Conservation (phyloP, 35 echinoderm and acorn worm genomes). For the Ophiothrix spiculata region DNA sequence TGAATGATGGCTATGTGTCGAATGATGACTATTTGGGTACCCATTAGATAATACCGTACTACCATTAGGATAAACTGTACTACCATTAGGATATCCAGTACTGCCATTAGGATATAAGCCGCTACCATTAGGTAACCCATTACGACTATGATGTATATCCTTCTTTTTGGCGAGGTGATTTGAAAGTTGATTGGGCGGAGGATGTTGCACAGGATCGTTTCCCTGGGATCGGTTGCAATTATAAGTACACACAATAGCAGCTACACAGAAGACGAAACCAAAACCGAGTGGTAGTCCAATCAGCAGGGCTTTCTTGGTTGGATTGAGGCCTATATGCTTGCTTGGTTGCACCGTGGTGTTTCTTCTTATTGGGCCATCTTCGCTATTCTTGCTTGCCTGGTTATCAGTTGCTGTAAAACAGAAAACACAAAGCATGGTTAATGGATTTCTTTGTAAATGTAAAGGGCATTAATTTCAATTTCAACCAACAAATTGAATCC, state of each 20-base stretch:
- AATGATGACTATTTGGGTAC: conserved; percentile 10
- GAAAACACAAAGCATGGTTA: not conserved
- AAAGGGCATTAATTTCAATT: no score
- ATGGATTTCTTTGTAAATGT: no score
- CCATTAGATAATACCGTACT: conserved; percentile 2
- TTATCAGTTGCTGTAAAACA: not conserved
- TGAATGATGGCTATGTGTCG: not conserved
- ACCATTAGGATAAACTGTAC: not conserved
- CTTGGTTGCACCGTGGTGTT: not conserved
- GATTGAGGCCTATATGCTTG: not conserved
- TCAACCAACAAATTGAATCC: no score
- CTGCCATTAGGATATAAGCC: no score
- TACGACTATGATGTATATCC: not conserved
- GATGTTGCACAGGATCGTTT: not conserved
- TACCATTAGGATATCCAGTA: not conserved
- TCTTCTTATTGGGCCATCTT: not conserved
- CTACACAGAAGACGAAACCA: conserved; percentile 38
- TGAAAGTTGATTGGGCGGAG: conserved; percentile 16
- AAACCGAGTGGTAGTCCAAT: conserved; percentile 40
- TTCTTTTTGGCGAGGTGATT: conserved; percentile 14
- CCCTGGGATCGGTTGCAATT: conserved; percentile 34
- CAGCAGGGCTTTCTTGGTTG: conserved; percentile 37
- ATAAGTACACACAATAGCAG: conserved; percentile 32
- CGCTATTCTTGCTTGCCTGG: not conserved
- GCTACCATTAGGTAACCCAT: not conserved